Percentiles rank a stretch among this genome's conserved stretches.
phyloP scores from a whole-genome alignment of 23 tunicate genomes.

The Styela clava region DNA sequence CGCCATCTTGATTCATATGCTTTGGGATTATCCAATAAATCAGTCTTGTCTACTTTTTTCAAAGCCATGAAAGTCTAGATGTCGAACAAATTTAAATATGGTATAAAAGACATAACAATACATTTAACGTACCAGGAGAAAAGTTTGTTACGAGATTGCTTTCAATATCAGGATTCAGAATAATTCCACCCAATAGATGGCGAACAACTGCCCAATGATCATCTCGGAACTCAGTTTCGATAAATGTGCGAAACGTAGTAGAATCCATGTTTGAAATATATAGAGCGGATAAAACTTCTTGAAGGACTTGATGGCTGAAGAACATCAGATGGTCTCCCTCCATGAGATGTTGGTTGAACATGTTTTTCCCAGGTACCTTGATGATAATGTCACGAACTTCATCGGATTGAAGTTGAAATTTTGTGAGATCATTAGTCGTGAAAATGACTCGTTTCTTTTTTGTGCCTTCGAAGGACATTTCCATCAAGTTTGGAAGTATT shows the following conservation, averaged over 20 bases:
- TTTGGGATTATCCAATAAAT: no score
- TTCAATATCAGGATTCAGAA: neutral
- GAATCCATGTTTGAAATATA: neutral
- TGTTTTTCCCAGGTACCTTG: neutral
- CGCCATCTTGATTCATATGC: no score
- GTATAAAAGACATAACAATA: no score
- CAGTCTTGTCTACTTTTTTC: no score
- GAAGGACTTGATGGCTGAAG: constrained; percentile 7
- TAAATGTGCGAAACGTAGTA: neutral
- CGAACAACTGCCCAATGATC: neutral
- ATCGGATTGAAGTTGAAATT: neutral
- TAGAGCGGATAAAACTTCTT: neutral
- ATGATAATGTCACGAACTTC: neutral
- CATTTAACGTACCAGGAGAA: no score
- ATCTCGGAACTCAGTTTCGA: neutral
- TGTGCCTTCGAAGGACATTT: constrained; percentile 12
- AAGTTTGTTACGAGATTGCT: neutral
- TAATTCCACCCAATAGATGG: neutral
- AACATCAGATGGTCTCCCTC: neutral
- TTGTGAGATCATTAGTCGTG: neutral
- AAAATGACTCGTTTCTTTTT: constrained; percentile 1
- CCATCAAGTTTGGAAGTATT: constrained; percentile 1
- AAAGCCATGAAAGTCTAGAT: no score
- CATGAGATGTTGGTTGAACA: constrained; percentile 1
- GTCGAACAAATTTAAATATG: no score